Base-by-base conservation (phyloP, 2,888 invertebrate genomes). In the Nomada hirtipes region DNA sequence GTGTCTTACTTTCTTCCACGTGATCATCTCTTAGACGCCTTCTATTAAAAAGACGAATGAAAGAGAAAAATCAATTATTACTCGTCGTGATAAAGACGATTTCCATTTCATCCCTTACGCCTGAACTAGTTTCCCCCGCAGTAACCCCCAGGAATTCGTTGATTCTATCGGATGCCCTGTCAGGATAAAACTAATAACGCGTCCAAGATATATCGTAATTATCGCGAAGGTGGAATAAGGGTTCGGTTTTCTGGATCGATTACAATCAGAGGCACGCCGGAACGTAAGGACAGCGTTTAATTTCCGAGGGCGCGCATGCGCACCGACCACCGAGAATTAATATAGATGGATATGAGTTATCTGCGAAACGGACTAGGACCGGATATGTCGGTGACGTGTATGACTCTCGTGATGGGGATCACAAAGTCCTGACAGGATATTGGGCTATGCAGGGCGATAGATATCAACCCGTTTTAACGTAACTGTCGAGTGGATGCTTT, bases 291-390 rank as follows among this genome's bases (percentile, higher is more conserved):
- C 78, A 73, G 73, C 81, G 86, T 89, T 90, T 89, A 90, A 90
- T 91, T 90, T 90, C 87, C 84, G 83, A 86, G 86, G 87, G 85
- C 75, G 86, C 76, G 85, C 78, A 79, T 84, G 83, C 86, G 85
- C 78, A 74, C 81, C 63, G 60, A 60, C 72, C 60, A 68, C 70
- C 74, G 88, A 85, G 87, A 90, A 92, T 92, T 92, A 92, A 92
- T 91, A 91, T 90, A 91, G 90, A 91, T 90, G 90, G 90, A 91
- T 92, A 91, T 91, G 92, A 92, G 90, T 91, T 91, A 92, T 91
- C 89, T 86, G 89, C 83, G 88, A 82, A 84, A 86, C 86, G 81
- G 57, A 76, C 81, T 79, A 63, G 74, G 44, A 53, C 82, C 82
- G 70, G 82, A 86, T 83, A 87, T 92, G 92, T 85, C 89, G 86